Percentiles rank a stretch among this genome's conserved stretches.
These are phyloP conservation scores for Crocuta crocuta DNA, from an alignment of 2,113 vertebrate species.

Conservation along the genomic window DNA sequence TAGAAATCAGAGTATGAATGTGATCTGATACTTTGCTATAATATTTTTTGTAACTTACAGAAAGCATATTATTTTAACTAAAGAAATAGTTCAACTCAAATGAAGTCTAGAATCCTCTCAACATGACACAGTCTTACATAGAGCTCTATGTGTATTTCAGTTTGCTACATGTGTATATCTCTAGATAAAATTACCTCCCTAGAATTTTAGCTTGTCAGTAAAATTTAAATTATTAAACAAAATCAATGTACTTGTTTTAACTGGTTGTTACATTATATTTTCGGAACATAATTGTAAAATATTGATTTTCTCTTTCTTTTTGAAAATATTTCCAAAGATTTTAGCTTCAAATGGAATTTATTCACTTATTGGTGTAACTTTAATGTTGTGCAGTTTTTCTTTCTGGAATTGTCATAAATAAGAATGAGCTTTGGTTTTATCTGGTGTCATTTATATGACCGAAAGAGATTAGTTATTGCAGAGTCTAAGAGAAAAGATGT, in stretches of 20 bases:
- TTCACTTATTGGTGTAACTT: neutral
- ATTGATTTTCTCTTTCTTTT: conserved; percentile 30
- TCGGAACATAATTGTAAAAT: neutral
- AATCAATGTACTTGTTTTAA: neutral
- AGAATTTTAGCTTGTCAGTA: neutral
- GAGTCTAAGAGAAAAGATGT: neutral
- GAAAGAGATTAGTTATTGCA: neutral
- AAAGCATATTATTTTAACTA: neutral
- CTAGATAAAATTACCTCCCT: neutral
- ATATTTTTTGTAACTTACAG: neutral
- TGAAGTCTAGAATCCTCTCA: neutral
- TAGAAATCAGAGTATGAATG: neutral
- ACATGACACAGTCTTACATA: neutral
- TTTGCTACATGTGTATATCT: neutral
- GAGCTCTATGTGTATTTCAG: neutral
- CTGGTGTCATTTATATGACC: neutral
- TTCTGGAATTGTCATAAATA: conserved; percentile 59
- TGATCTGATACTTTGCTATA: neutral
- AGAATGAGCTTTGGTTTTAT: neutral
- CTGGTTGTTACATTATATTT: neutral
- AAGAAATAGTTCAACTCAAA: conserved; percentile 1
- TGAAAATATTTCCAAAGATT: neutral
- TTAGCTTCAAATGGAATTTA: conserved; percentile 16
- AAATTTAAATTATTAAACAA: neutral
- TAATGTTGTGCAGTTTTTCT: conserved; percentile 29